Percentiles rank a stretch among this genome's conserved stretches.
phyloP scores from a whole-genome alignment of 2,113 vertebrate species.

The Eurypyga helias region DNA sequence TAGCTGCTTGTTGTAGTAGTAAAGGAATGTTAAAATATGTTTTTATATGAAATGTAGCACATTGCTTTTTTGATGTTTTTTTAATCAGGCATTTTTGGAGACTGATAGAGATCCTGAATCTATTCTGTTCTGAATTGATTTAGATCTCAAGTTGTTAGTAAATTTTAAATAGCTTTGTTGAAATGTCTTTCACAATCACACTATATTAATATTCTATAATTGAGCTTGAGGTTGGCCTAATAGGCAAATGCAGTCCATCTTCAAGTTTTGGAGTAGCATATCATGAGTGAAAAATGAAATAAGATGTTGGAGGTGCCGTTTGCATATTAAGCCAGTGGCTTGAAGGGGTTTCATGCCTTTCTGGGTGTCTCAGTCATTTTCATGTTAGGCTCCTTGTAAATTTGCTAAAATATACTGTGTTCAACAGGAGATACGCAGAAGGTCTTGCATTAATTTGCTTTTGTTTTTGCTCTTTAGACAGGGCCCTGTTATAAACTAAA shows the following conservation, averaged over 20 bases:
- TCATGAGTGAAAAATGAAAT: not conserved
- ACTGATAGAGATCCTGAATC: not conserved
- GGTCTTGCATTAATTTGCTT: not conserved
- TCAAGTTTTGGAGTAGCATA: not conserved
- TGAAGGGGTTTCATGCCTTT: not conserved
- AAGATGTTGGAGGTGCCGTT: not conserved
- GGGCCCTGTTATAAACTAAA: slow-evolving; percentile 10
- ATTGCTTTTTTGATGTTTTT: not conserved
- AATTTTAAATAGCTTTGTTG: not conserved
- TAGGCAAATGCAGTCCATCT: not conserved
- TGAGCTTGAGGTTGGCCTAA: not conserved
- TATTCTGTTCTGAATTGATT: not conserved
- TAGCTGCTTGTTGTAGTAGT: not conserved
- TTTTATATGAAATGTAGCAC: not conserved
- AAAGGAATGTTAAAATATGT: not conserved
- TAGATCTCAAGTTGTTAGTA: not conserved
- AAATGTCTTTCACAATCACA: not conserved
- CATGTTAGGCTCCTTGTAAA: not conserved
- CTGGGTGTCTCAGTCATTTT: not conserved
- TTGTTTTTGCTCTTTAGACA: slow-evolving; percentile 35
- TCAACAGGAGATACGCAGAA: not conserved
- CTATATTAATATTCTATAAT: not conserved
- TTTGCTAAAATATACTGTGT: not conserved
- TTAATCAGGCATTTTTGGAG: not conserved
- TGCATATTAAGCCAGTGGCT: not conserved